phyloP scores from a whole-genome alignment of 2,797 vertebrate genomes.

The Rhinella marina region DNA sequence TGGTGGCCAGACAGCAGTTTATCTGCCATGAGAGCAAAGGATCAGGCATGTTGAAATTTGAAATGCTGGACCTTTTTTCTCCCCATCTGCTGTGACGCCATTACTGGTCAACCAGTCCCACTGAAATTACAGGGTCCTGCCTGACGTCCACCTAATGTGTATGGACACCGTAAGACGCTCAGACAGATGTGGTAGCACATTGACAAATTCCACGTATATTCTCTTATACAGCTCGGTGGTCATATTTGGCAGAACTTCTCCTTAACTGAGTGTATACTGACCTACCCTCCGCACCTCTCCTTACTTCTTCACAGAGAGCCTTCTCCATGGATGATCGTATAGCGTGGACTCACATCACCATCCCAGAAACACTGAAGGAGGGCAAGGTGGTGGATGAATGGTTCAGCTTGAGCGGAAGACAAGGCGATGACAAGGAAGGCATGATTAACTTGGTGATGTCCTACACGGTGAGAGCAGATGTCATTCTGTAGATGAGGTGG shows the following conservation, averaged over 20 bases:
- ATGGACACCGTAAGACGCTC: too few species aligned
- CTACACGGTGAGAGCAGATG: constrained; percentile 82
- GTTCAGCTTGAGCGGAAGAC: constrained; percentile 92
- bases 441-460: constrained; percentile 99
- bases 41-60: too few species aligned
- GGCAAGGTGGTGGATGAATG: constrained; percentile 93
- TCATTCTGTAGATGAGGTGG: neutral
- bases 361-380: constrained; percentile 88
- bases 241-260: neutral
- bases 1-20: too few species aligned
- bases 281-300: neutral
- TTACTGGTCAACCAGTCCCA: too few species aligned
- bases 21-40: too few species aligned
- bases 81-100: too few species aligned
- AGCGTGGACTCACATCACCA: constrained; percentile 94
- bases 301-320: constrained; percentile 78
- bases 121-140: too few species aligned
- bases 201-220: neutral
- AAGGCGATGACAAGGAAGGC: constrained; percentile 98
- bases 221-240: neutral
- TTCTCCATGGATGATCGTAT: constrained; percentile 99
- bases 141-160: too few species aligned
- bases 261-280: neutral
- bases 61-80: too few species aligned
- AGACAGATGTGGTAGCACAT: too few species aligned